Base-by-base conservation (phyloP, 2,113 vertebrate species). In the Alligator sinensis region DNA sequence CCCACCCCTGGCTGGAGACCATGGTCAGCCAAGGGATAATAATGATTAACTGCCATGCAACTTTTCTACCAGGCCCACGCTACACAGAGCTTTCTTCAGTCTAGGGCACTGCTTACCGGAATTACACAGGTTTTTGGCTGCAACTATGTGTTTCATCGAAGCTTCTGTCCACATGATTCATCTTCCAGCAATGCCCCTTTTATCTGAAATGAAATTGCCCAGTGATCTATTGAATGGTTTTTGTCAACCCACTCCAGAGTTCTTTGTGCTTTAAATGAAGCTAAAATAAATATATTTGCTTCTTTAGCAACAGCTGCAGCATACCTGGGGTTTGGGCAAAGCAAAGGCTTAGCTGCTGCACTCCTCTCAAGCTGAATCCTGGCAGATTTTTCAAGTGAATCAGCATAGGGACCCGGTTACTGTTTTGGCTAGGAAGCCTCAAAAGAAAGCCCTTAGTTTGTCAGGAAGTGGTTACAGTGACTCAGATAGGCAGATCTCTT, bases 351-450 rank as follows among this genome's bases (percentile, higher is more conserved):
- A 47, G 47, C 47, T 47, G 47, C 21, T 66, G 3, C 24, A n/a
- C 15, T 0, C 0, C 24, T 70, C 11, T 30, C 27, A 1, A 1
- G 27, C 6, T 34, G 64, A 28, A 34, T 5, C 63, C 79, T 27
- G 17, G 79, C 58, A 92, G 82, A 15, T 34, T 58, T 47, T 22
- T 1, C 54, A 68, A 24, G 68, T n/a, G 62, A 55, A 60, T 74
- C 72, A 77, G n/a, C n/a, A 60, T 0, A 0, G 10, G 47, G 54
- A 0, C 55, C 22, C 0, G 18, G 34, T 11, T 27, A 47, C 47
- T 38, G 22, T 22, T 25, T 74, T 47, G 34, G 57, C 19, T 24
- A 58, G 22, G 86, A 22, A 38, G 76, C n/a, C 76, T 21, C 28
- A 9, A 21, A 47, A 58, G 57, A 58, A 30, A 30, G 19, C 47